A percentile compares a stretch with the other conserved stretches of the same genome.
These are phyloP conservation scores for Pachyrhynchus sulphureomaculatus DNA, from an alignment of 1,140 invertebrate genomes.

Conservation along the genomic window DNA sequence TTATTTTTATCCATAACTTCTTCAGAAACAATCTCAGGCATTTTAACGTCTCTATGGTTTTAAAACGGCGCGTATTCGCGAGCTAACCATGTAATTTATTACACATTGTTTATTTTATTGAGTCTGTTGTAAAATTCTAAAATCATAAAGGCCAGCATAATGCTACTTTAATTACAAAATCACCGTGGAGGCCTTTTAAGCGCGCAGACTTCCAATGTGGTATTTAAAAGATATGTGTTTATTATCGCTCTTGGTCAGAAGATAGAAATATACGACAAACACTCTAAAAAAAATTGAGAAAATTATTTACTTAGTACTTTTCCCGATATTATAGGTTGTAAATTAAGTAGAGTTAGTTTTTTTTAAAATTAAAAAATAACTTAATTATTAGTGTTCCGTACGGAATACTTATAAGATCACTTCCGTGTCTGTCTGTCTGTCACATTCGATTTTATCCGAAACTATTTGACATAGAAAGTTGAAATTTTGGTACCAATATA, in stretches of 20 bases:
- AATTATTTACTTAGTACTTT: no score
- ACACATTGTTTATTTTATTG: slow-evolving; percentile 31
- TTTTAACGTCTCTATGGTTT: slow-evolving; percentile 24
- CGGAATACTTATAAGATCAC: no score
- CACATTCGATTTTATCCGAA: no score
- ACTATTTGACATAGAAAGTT: no score
- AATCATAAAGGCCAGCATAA: slow-evolving; percentile 29
- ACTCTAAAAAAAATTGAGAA: no score
- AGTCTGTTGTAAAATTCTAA: slow-evolving; percentile 21
- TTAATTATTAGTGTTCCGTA: no score
- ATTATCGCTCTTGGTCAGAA: slow-evolving; percentile 14
- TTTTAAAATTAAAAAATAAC: no score
- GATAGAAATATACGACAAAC: slow-evolving; percentile 9
- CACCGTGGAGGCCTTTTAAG: slow-evolving; percentile 24
- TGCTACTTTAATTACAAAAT: slow-evolving; percentile 26
- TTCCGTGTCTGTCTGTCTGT: no score
- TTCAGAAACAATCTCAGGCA: slow-evolving; percentile 14
- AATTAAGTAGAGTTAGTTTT: no score
- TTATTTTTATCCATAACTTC: background rate
- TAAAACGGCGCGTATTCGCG: background rate
- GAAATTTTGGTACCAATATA: no score
- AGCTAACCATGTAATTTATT: slow-evolving; percentile 17
- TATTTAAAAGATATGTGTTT: slow-evolving; percentile 23
- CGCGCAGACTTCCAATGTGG: slow-evolving; percentile 17
- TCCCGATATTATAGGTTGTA: no score